phyloP scores from a whole-genome alignment of 2,113 vertebrate species.

The Heliornis fulica region DNA sequence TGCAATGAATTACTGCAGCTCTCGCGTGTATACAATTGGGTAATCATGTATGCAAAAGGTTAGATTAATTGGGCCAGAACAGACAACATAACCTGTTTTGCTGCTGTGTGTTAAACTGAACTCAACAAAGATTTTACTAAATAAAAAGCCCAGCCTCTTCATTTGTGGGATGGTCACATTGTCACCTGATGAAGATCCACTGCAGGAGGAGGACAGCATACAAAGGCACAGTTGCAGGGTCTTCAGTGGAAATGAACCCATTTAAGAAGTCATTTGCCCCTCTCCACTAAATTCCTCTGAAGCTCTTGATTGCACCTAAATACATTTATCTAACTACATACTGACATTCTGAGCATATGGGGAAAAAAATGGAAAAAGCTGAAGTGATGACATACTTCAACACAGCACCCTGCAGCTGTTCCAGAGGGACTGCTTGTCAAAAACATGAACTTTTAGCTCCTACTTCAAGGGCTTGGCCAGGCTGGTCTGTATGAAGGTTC shows the following conservation, averaged over 20 bases:
- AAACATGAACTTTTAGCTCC: neutral
- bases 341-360: neutral
- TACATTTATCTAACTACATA: neutral
- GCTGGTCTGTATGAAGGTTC: neutral
- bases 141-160: neutral
- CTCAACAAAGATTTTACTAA: neutral
- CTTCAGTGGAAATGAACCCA: neutral
- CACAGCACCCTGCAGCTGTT: conserved; percentile 2
- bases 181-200: neutral
- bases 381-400: neutral
- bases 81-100: neutral
- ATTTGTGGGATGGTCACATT: neutral
- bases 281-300: neutral
- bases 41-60: neutral
- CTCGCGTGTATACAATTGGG: neutral
- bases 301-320: neutral
- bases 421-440: neutral
- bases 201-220: neutral
- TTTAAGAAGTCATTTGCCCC: neutral
- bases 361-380: neutral
- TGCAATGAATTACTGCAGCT: neutral
- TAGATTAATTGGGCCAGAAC: neutral
- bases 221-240: neutral
- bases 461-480: neutral
- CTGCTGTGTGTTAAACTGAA: neutral